Conservation (phyloP, 1,140 invertebrate species). For the Drosophila nebulosa region DNA sequence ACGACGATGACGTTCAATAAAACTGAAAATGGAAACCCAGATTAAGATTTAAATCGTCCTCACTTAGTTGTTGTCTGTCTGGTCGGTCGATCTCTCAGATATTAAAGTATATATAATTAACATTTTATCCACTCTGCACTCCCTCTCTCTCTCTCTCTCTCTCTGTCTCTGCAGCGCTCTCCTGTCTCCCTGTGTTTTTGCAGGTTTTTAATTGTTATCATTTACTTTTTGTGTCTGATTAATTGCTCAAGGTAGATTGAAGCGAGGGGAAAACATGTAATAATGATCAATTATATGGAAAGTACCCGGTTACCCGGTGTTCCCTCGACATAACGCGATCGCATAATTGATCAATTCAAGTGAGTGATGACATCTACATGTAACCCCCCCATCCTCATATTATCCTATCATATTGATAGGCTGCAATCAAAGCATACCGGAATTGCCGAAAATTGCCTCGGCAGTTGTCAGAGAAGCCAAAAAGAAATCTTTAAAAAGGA, state of each 20-base stretch:
- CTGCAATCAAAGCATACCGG: neutral
- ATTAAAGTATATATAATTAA: slow-evolving; percentile 53
- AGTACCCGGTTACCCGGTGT: no score
- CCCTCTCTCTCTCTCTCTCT: neutral
- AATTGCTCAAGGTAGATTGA: slow-evolving; percentile 15
- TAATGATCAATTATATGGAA: slow-evolving; percentile 5
- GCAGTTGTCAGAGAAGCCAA: no score
- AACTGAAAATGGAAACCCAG: slow-evolving; percentile 39
- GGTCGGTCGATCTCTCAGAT: neutral
- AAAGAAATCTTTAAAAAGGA: neutral
- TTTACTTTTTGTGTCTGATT: slow-evolving; percentile 25
- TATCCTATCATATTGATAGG: neutral
- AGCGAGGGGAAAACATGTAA: neutral
- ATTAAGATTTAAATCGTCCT: slow-evolving; percentile 37
- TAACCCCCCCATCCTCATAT: neutral
- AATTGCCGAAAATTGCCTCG: neutral
- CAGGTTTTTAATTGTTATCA: slow-evolving; percentile 48
- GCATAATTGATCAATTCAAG: neutral
- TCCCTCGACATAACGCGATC: neutral
- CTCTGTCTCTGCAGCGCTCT: slow-evolving; percentile 38
- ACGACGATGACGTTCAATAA: slow-evolving; percentile 25
- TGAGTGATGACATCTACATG: neutral
- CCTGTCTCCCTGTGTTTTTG: slow-evolving; percentile 6
- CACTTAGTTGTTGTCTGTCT: neutral
- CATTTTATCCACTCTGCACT: slow-evolving; percentile 30